Percentiles rank a stretch among this genome's conserved stretches.
Conservation (phyloP, 2,797 vertebrate genomes). For the Chloroceryle inda region DNA sequence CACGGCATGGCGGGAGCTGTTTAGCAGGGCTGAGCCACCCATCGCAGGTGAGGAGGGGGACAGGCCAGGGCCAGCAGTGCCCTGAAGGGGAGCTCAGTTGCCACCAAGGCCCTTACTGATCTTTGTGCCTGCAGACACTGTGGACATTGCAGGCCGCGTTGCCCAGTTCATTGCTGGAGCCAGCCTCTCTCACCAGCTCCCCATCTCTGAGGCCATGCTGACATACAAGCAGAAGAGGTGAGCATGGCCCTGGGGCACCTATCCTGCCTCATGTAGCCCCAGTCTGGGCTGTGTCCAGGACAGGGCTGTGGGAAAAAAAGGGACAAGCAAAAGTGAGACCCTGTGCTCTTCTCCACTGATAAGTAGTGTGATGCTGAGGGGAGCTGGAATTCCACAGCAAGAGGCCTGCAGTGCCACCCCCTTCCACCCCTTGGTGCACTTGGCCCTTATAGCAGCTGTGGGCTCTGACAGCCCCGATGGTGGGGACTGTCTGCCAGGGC, state of each 20-base stretch:
- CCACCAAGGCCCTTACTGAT: background rate
- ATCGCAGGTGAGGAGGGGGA: conserved; percentile 76
- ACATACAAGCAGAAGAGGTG: conserved; percentile 97
- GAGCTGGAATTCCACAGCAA: background rate
- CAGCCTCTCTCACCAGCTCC: conserved; percentile 91
- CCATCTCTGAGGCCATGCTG: conserved; percentile 98
- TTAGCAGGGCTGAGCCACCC: conserved; percentile 91
- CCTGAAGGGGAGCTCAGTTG: too few species aligned
- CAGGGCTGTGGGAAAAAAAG: background rate
- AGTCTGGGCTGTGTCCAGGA: background rate
- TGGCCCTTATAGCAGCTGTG: background rate
- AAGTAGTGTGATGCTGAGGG: background rate
- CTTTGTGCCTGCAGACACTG: conserved; percentile 79
- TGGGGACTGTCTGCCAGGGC: background rate
- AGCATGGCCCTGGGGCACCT: conserved; percentile 9
- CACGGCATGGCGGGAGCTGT: conserved; percentile 91
- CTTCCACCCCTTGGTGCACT: background rate
- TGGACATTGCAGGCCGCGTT: conserved; percentile 91
- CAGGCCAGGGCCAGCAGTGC: background rate
- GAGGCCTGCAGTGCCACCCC: background rate
- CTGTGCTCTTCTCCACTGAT: rapidly evolving
- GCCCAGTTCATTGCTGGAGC: conserved; percentile 91
- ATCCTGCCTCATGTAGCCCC: rapidly evolving
- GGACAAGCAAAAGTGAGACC: background rate
- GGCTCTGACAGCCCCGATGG: background rate